Percentiles rank a stretch among this genome's conserved stretches.
Conservation (phyloP, 2,888 invertebrate species). For the Hofmannophila pseudospretella region DNA sequence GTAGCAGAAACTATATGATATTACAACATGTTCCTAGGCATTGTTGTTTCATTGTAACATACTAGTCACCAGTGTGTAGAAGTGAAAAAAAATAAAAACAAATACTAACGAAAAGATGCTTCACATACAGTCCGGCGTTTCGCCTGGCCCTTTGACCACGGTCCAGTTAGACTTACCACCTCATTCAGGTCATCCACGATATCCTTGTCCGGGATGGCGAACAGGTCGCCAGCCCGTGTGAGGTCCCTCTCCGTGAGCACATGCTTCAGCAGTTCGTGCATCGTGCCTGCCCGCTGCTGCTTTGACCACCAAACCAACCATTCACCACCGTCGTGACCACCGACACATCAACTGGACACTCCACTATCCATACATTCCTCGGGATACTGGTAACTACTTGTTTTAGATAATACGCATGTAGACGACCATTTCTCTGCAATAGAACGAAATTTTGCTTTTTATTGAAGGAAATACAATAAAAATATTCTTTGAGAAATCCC, state of each 20-base stretch:
- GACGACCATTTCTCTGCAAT: too few relatives aligned
- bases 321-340: conserved; percentile 17
- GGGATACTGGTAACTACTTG: not conserved
- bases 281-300: conserved; percentile 54
- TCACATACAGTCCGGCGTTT: too few relatives aligned
- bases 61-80: too few relatives aligned
- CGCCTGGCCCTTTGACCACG: too few relatives aligned
- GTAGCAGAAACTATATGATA: too few relatives aligned
- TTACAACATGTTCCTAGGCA: too few relatives aligned
- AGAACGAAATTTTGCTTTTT: too few relatives aligned
- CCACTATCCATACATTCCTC: conserved; percentile 8
- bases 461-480: conserved; percentile 21
- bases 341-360: conserved; percentile 34
- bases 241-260: conserved; percentile 93
- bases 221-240: conserved; percentile 93
- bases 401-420: not conserved
- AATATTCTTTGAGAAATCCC: conserved; percentile 23
- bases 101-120: too few relatives aligned
- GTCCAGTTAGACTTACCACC: conserved; percentile 89
- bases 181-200: conserved; percentile 91
- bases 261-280: conserved; percentile 95
- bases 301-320: conserved; percentile 17
- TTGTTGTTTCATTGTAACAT: too few relatives aligned
- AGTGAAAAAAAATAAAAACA: too few relatives aligned
- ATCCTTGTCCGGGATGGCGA: conserved; percentile 90